Evolutionary conservation across 1,140 invertebrate genomes (phyloP).

Genomic region (Nylanderia fulva): DNA sequence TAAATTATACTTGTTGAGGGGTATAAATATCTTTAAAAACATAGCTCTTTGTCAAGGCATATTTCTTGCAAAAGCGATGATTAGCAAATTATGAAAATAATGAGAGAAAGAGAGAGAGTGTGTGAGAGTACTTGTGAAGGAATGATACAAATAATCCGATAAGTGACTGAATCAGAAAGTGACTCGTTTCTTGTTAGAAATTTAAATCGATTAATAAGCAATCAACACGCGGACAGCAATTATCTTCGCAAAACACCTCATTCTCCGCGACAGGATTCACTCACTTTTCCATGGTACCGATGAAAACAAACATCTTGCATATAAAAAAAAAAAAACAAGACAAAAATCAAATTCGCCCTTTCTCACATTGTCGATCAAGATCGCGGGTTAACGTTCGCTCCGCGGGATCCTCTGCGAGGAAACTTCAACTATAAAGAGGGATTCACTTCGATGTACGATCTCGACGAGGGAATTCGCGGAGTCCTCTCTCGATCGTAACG

Average conservation of each 20-base stretch:
- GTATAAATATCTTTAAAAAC: background rate
- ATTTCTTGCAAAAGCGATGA: background rate
- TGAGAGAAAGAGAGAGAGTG: too few species aligned
- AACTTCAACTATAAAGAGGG: too few species aligned
- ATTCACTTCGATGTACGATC: background rate
- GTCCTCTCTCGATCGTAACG: background rate
- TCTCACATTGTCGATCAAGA: background rate
- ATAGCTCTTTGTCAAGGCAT: background rate
- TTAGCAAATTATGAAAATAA: background rate
- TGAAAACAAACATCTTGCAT: background rate
- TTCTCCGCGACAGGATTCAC: constrained; percentile 8
- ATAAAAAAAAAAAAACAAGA: background rate
- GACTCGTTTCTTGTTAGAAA: background rate
- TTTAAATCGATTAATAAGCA: background rate
- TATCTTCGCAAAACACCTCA: constrained; percentile 8
- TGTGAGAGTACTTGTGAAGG: background rate
- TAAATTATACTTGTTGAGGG: constrained; percentile 7
- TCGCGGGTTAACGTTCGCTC: background rate
- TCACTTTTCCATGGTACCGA: constrained; percentile 15
- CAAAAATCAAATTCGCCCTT: constrained; percentile 8
- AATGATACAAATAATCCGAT: background rate
- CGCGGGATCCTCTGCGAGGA: background rate
- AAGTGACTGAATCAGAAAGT: background rate
- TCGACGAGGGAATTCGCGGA: background rate
- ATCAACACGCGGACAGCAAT: too few species aligned